Conservation (phyloP, 1,140 invertebrate species). For the Mamestra configurata region DNA sequence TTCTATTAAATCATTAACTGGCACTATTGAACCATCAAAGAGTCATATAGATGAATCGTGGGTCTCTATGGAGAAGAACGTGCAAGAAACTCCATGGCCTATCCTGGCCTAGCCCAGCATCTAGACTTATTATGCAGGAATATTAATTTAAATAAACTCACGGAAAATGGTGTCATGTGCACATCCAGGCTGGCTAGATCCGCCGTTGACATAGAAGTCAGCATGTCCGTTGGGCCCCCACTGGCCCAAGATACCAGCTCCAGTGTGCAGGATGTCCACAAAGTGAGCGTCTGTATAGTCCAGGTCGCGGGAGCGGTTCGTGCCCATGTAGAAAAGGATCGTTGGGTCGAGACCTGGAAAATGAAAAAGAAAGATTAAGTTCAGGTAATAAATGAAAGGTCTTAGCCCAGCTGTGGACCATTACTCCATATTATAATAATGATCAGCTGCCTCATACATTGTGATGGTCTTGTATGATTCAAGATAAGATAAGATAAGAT, state of each 20-base stretch:
- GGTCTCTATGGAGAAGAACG: too few species aligned
- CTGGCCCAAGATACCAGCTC: conserved; percentile 94
- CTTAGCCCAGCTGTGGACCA: too few species aligned
- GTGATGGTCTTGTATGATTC: too few species aligned
- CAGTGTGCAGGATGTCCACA: conserved; percentile 96
- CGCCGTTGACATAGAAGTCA: conserved; percentile 97
- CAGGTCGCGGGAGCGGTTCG: conserved; percentile 93
- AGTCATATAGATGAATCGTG: too few species aligned
- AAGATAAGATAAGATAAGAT: too few species aligned
- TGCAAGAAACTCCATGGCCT: too few species aligned
- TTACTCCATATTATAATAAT: too few species aligned
- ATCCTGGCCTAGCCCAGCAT: too few species aligned
- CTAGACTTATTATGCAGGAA: too few species aligned
- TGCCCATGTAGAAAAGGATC: conserved; percentile 94
- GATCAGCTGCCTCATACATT: too few species aligned
- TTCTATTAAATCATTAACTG: too few species aligned
- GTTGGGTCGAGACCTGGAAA: conserved; percentile 93
- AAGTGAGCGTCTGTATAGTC: conserved; percentile 95
- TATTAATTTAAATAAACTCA: conserved; percentile 84
- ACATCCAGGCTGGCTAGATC: conserved; percentile 95
- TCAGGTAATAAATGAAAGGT: neutral
- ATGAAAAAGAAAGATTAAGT: conserved; percentile 7
- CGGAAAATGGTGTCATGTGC: conserved; percentile 93
- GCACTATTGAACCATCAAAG: too few species aligned
- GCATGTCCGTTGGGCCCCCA: conserved; percentile 96